Evolutionary conservation across 2,888 invertebrate species (phyloP).

Genomic region (Hecatera dysodea): DNA sequence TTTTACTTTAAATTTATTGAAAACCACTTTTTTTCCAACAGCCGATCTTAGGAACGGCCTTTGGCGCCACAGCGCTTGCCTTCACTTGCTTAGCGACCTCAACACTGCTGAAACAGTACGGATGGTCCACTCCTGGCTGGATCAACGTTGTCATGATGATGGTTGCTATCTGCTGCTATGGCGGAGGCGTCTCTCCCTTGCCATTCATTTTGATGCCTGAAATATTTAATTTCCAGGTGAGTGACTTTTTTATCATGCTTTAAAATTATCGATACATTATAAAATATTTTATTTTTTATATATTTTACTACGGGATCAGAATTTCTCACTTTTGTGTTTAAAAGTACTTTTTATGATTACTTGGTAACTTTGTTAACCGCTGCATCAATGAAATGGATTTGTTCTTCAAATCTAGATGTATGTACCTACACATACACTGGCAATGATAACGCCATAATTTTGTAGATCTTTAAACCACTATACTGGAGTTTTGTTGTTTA

Average conservation of each 20-base stretch:
- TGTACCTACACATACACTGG: not conserved
- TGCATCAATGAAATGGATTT: not conserved
- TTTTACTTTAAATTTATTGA: not conserved
- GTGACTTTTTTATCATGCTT: not conserved
- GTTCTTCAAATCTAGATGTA: too few species aligned
- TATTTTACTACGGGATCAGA: too few species aligned
- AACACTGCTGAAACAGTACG: conserved; percentile 63
- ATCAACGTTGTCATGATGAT: conserved; percentile 70
- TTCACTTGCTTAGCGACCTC: conserved; percentile 66
- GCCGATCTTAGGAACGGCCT: conserved; percentile 67
- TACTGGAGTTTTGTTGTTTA: not conserved
- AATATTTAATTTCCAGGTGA: conserved; percentile 78
- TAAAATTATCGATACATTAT: too few species aligned
- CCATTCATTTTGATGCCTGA: conserved; percentile 78
- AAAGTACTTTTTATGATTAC: too few species aligned
- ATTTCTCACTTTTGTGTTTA: too few species aligned
- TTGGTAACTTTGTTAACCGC: too few species aligned
- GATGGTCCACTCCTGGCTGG: conserved; percentile 69
- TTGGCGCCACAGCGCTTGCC: conserved; percentile 58
- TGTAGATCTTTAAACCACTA: not conserved
- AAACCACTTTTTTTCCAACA: conserved; percentile 43
- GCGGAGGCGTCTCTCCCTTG: conserved; percentile 72
- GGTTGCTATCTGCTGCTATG: conserved; percentile 67
- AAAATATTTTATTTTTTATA: too few species aligned
- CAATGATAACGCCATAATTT: not conserved